A percentile compares a stretch with the other conserved stretches of the same genome.
Conservation (phyloP, 1,140 invertebrate genomes). For the Drosophila gunungcola region DNA sequence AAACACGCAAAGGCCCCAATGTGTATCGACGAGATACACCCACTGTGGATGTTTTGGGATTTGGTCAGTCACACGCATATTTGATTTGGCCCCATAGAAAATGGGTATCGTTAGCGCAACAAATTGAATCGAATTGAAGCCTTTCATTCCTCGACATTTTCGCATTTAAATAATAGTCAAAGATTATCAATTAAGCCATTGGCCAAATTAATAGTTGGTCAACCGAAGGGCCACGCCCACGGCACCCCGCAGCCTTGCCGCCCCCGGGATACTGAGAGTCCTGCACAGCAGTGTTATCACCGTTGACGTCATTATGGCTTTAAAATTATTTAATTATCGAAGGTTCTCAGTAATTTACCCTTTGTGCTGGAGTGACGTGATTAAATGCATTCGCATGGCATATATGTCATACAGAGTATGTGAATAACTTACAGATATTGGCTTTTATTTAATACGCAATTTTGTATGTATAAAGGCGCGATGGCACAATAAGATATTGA, state of each 20-base stretch:
- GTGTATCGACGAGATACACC: slow-evolving; percentile 8
- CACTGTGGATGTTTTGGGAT: not conserved
- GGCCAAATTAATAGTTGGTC: slow-evolving; percentile 76
- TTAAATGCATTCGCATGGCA: slow-evolving; percentile 12
- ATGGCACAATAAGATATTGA: slow-evolving; percentile 45
- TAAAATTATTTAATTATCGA: slow-evolving; percentile 56
- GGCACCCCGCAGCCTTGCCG: not conserved
- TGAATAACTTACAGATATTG: slow-evolving; percentile 4
- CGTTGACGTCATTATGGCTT: slow-evolving; percentile 31
- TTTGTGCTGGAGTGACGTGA: slow-evolving; percentile 30
- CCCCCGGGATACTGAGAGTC: not conserved
- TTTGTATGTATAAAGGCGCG: slow-evolving; percentile 3
- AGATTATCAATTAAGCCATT: slow-evolving; percentile 79
- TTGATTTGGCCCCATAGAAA: slow-evolving; percentile 19
- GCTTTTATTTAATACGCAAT: slow-evolving; percentile 6
- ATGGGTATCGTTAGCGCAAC: slow-evolving; percentile 66
- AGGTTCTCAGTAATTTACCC: slow-evolving; percentile 31
- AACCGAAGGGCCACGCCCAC: slow-evolving; percentile 26
- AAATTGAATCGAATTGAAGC: slow-evolving; percentile 73
- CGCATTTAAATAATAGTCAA: slow-evolving; percentile 80
- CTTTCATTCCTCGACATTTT: slow-evolving; percentile 41
- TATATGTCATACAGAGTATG: not conserved
- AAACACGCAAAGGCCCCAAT: slow-evolving; percentile 41
- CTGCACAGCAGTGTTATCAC: slow-evolving; percentile 12
- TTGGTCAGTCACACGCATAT: slow-evolving; percentile 26